phyloP scores from a whole-genome alignment of 2,888 invertebrate genomes.

The Selenia dentaria region DNA sequence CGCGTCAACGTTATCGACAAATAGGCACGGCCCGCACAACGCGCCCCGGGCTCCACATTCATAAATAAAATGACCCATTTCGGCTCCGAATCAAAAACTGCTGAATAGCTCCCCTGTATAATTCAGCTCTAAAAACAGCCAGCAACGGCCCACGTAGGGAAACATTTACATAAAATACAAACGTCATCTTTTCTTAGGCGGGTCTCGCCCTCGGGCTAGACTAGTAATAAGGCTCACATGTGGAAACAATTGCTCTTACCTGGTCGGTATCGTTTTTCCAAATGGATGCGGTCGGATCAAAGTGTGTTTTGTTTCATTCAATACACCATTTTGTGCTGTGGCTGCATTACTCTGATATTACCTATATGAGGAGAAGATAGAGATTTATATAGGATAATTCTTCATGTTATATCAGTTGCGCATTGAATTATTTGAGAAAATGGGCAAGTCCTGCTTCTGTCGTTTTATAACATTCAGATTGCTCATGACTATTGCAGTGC shows the following conservation, averaged over 20 bases:
- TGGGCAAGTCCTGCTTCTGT: no score
- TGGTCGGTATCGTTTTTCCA: conserved; percentile 34
- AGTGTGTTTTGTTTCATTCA: conserved; percentile 19
- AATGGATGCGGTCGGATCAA: conserved; percentile 20
- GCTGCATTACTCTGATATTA: no score
- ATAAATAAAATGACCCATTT: conserved; percentile 40
- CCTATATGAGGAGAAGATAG: no score
- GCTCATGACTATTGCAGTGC: no score
- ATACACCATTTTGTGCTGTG: no score
- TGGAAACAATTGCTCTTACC: conserved; percentile 51
- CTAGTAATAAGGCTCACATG: conserved; percentile 49
- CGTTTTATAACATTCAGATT: no score
- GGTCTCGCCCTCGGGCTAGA: conserved; percentile 30
- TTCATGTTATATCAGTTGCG: no score
- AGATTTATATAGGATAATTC: no score
- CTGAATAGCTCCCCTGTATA: conserved; percentile 38
- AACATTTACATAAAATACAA: conserved; percentile 38
- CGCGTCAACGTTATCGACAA: conserved; percentile 34
- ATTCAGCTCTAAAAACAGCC: conserved; percentile 38
- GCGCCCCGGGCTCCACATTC: conserved; percentile 33
- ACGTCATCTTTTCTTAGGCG: conserved; percentile 39
- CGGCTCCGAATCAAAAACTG: conserved; percentile 39
- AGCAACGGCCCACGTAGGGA: conserved; percentile 34
- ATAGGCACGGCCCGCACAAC: conserved; percentile 28
- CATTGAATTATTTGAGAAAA: no score